Base-by-base conservation (phyloP, 1,140 invertebrate genomes). In the Lutraria rhynchaena region DNA sequence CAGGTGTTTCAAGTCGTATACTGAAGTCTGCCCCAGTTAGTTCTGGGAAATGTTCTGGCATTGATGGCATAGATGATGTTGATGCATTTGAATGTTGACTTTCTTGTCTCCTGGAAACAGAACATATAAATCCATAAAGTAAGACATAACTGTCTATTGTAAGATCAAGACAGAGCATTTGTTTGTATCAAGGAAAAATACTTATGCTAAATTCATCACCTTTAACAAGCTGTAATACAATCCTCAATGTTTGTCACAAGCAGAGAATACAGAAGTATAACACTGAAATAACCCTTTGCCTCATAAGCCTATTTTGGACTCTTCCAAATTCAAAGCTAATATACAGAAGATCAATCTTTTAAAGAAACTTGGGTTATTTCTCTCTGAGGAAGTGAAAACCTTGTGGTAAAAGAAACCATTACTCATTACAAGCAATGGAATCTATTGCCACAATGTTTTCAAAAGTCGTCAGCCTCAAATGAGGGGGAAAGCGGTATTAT, bases 51-150 rank as follows among this genome's bases (percentile, higher is more conserved):
- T 69, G 75, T 13, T 83, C 86, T 15, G 83, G 86, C 57, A 87
- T 63, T 35, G 83, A 76, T 29, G 86, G 82, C 33, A 87, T 71
- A 17, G 86, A 87, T 0, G 86, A 87, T 24, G 86, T 83, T 13
- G 86, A 87, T 11, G 86, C 80, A 71, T 84, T 87, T 7, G 86
- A 87, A 22, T 87, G 86, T 29, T 87, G 86, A 65, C 86, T 87
- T 41, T 87, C 86, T 35, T 87, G 86, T 44, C 86, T 78, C 51
- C 86, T 87, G 46, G 1, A 84, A 83, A 44, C 76, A n/a, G n/a
- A n/a, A n/a, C n/a, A 73, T 22, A 35, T 27, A 22, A 15, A 44
- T 3, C 7, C 44, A 46, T 7, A 11, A 19, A 11, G 44, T 46
- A 31, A 41, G 3, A 24, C 41, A 31, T 4, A 73, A 7, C 19